Evolutionary conservation across 2,888 invertebrate species (phyloP).

Genomic region (Entomobrya multifasciata): DNA sequence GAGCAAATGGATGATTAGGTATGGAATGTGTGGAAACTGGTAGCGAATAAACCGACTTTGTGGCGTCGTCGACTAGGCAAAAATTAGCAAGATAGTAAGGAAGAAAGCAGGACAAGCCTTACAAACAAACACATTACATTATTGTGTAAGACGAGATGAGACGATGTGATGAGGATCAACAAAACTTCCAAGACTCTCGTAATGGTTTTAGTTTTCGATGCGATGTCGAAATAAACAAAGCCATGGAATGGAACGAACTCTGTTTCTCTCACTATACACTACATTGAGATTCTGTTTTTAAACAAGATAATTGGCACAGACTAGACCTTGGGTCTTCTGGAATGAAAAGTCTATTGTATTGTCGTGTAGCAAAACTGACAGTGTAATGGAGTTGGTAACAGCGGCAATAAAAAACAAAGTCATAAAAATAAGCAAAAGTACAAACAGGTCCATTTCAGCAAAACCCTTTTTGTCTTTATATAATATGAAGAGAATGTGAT

Average conservation of each 20-base stretch:
- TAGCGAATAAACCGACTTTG: constrained; percentile 66
- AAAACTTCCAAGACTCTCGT: no score
- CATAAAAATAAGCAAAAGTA: neutral
- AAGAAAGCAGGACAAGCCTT: constrained; percentile 1
- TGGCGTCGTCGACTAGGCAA: constrained; percentile 72
- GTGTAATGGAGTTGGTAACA: neutral
- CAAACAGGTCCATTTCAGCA: neutral
- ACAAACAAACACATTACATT: constrained; percentile 22
- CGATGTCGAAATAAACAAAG: constrained; percentile 33
- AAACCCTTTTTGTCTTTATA: neutral
- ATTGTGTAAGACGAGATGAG: constrained; percentile 29
- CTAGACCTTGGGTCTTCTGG: constrained; percentile 2
- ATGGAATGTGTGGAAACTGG: constrained; percentile 63
- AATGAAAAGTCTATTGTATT: constrained; percentile 17
- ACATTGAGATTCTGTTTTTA: no score
- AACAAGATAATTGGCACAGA: no score
- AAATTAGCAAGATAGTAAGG: constrained; percentile 71
- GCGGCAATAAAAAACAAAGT: neutral
- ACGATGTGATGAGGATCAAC: neutral
- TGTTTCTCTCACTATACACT: no score
- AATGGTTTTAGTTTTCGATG: neutral
- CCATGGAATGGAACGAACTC: no score
- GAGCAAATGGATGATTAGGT: no score
- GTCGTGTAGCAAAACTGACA: neutral
- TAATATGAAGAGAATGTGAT: neutral